Base-by-base conservation (phyloP, 2,888 invertebrate genomes). In the Trimorus sp. region DNA sequence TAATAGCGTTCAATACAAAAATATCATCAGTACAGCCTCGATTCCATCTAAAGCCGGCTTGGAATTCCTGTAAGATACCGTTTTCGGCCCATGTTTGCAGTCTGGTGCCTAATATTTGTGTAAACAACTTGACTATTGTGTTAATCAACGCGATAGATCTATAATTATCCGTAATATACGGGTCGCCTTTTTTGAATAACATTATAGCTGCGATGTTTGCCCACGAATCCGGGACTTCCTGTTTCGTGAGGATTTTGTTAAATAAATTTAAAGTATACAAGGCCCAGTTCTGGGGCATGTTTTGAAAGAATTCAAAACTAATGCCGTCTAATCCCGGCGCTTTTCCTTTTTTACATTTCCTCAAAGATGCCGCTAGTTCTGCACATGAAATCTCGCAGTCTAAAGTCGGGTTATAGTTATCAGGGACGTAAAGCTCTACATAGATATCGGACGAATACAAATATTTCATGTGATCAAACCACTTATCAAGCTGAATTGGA, bases 341-440 rank as follows among this genome's bases (percentile, higher is more conserved):
- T 56, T 56, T 56, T 8, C 7, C 14, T 56, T 56, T 56, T 56
- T 56, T 56, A 11, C 56, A 36, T 56, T 56, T 56, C n/a, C 15
- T 36, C 7, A 56, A 36, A 8, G 37, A 12, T 3, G 36, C 7
- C 3, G 3, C 5, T 3, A 56, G 3, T 37, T 56, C 56, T 4
- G 36, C 14, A 3, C 7, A 15, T 6, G 56, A n/a, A 4, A 56
- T 37, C 9, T 56, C 56, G 3, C 1, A 9, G 37, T 56, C 36
- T 7, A 56, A 12, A 8, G 12, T n/a, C 0, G 56, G 56, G 26
- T 56, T 37, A 12, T 3, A 26, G 4, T 26, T 1, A 3, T 26
- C 26, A 26, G 26, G 26, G 26, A 26, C 26, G 26, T 26, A 4
- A 3, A 26, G 26, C 4, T 26, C 26, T 3, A 26, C 26, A 26